phyloP scores from a whole-genome alignment of 2,797 vertebrate species.

The Chrysolophus pictus region DNA sequence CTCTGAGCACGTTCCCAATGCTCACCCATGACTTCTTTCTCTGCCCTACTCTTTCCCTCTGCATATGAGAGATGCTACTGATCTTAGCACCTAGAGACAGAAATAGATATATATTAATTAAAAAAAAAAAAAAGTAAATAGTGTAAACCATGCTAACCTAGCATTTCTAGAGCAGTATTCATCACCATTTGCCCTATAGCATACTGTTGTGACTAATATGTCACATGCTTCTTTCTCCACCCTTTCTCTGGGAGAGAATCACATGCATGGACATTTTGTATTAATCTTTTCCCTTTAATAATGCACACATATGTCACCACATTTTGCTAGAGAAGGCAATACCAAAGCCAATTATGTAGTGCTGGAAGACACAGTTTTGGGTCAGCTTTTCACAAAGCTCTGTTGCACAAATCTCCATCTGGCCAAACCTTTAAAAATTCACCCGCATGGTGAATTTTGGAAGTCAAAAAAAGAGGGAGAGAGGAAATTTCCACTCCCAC shows the following conservation, averaged over 20 bases:
- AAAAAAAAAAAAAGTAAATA: not conserved
- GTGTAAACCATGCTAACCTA: not conserved
- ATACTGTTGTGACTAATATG: conserved; percentile 13
- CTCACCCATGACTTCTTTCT: not conserved
- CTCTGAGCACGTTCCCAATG: not conserved
- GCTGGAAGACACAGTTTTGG: not conserved
- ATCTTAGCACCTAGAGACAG: not conserved
- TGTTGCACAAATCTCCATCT: conserved; percentile 2
- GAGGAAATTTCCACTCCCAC: not conserved
- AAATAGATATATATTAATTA: not conserved
- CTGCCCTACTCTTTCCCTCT: not conserved
- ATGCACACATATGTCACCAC: not conserved
- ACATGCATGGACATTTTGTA: not conserved
- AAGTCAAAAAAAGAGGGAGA: not conserved
- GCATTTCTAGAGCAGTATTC: not conserved
- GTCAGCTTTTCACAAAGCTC: not conserved
- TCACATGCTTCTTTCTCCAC: conserved; percentile 13
- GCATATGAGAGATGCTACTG: not conserved
- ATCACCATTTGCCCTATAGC: conserved; percentile 23
- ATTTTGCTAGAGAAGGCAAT: not conserved
- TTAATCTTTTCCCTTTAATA: not conserved
- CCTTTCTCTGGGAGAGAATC: not conserved
- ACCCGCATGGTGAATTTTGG: not conserved
- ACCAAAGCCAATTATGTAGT: not conserved
- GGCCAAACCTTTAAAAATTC: conserved; percentile 17